Evolutionary conservation across 1,140 invertebrate genomes (phyloP).

Genomic region (Drosophila orosa): DNA sequence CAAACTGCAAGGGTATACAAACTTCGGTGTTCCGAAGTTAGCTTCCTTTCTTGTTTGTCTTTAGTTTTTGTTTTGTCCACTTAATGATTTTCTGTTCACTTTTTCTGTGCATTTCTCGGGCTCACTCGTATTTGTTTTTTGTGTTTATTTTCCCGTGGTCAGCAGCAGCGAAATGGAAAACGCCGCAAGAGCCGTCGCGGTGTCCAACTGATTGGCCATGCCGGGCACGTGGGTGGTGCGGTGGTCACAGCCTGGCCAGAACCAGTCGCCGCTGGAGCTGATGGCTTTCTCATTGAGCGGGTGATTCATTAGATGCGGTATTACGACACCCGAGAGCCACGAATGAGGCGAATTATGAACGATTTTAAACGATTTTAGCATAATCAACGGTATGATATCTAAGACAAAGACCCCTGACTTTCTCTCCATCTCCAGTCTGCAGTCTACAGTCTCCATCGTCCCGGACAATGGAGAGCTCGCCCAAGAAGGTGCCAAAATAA

Average conservation of each 20-base stretch:
- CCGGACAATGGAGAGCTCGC: constrained; percentile 45
- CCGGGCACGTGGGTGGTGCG: constrained; percentile 66
- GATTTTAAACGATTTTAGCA: constrained; percentile 74
- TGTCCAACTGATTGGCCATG: constrained; percentile 40
- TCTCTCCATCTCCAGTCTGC: constrained; percentile 39
- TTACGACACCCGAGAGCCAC: constrained; percentile 56
- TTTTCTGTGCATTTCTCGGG: constrained; percentile 59
- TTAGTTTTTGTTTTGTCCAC: constrained; percentile 23
- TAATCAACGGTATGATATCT: constrained; percentile 55
- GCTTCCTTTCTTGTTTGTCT: too few species aligned
- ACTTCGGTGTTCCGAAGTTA: too few species aligned
- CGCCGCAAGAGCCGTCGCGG: constrained; percentile 32
- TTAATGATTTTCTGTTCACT: constrained; percentile 60
- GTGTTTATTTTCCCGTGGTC: constrained; percentile 55
- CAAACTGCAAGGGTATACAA: too few species aligned
- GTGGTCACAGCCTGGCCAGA: constrained; percentile 39
- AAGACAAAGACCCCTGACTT: constrained; percentile 63
- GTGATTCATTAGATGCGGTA: constrained; percentile 56
- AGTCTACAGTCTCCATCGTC: neutral
- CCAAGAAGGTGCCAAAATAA: constrained; percentile 71
- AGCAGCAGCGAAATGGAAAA: constrained; percentile 73
- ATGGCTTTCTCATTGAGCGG: constrained; percentile 31
- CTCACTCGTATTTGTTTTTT: constrained; percentile 32
- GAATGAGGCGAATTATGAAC: constrained; percentile 54
- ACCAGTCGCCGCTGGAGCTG: constrained; percentile 29